phyloP scores from a whole-genome alignment of 2,888 invertebrate species.

The Nomada flava region DNA sequence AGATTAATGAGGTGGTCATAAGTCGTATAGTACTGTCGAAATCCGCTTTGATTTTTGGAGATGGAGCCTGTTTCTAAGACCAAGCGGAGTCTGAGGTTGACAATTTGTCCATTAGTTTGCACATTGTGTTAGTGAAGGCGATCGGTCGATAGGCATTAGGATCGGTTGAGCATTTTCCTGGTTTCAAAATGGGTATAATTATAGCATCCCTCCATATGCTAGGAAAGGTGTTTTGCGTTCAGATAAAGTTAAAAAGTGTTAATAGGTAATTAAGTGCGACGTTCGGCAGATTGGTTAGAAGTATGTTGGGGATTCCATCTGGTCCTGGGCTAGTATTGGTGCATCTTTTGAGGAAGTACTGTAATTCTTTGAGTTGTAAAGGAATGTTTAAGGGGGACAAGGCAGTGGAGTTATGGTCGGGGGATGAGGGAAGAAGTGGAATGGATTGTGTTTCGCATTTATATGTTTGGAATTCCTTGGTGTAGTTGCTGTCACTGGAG shows the following conservation, averaged over 20 bases:
- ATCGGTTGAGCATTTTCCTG: not conserved
- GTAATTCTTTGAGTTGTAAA: not conserved
- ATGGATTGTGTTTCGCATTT: not conserved
- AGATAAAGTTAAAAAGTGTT: not conserved
- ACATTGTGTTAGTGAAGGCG: constrained; percentile 9
- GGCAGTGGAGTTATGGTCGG: not conserved
- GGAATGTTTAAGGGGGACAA: not conserved
- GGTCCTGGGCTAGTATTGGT: not conserved
- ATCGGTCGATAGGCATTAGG: constrained; percentile 19
- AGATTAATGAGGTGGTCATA: constrained; percentile 1
- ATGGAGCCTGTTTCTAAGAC: not conserved
- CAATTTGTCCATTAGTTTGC: constrained; percentile 23
- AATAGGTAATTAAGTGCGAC: not conserved
- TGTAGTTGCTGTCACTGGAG: not conserved
- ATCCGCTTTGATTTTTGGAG: constrained; percentile 12
- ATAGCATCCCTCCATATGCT: not conserved
- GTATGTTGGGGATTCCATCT: not conserved
- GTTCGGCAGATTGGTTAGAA: not conserved
- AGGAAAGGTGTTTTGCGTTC: constrained; percentile 1
- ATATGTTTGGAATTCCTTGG: not conserved
- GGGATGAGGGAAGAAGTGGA: not conserved
- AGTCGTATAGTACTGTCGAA: constrained; percentile 7
- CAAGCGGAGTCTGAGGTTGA: constrained; percentile 13
- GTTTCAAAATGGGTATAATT: constrained; percentile 17
- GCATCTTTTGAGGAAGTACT: not conserved